Evolutionary conservation across 2,888 invertebrate genomes (phyloP).

Genomic region (Tanypteryx hageni): DNA sequence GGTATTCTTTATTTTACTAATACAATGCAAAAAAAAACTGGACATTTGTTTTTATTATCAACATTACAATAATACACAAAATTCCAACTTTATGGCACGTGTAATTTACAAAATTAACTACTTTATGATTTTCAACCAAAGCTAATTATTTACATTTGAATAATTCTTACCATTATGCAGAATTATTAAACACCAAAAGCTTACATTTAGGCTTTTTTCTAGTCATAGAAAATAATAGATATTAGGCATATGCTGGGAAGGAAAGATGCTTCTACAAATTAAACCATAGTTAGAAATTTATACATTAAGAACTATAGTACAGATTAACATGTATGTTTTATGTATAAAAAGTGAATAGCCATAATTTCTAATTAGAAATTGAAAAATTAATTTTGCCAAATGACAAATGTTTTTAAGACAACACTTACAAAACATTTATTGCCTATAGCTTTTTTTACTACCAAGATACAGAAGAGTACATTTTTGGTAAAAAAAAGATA

Average conservation of each 20-base stretch:
- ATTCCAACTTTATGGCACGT: slow-evolving; percentile 1
- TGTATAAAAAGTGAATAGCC: slow-evolving; percentile 44
- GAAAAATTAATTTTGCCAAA: slow-evolving; percentile 6
- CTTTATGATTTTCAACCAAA: slow-evolving; percentile 20
- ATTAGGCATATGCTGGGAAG: background rate
- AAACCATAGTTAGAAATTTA: background rate
- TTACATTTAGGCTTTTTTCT: background rate
- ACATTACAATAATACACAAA: slow-evolving; percentile 11
- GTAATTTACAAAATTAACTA: slow-evolving; percentile 12
- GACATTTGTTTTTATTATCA: slow-evolving; percentile 24
- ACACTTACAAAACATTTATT: slow-evolving; percentile 61
- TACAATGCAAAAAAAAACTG: background rate
- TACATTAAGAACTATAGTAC: slow-evolving; percentile 21
- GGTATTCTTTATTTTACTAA: background rate
- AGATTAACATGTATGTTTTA: slow-evolving; percentile 20
- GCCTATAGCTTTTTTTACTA: slow-evolving; percentile 10
- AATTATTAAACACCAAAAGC: slow-evolving; percentile 48
- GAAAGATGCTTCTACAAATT: slow-evolving; percentile 3
- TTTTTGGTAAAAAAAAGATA: background rate
- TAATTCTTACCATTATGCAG: slow-evolving; percentile 41
- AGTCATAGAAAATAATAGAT: slow-evolving; percentile 27
- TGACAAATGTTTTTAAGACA: slow-evolving; percentile 13
- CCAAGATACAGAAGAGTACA: slow-evolving; percentile 9
- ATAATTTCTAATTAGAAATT: slow-evolving; percentile 10
- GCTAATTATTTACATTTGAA: slow-evolving; percentile 49